These are phyloP conservation scores for Polietes domitor DNA, from an alignment of 2,888 invertebrate species.

Conservation along the genomic window DNA sequence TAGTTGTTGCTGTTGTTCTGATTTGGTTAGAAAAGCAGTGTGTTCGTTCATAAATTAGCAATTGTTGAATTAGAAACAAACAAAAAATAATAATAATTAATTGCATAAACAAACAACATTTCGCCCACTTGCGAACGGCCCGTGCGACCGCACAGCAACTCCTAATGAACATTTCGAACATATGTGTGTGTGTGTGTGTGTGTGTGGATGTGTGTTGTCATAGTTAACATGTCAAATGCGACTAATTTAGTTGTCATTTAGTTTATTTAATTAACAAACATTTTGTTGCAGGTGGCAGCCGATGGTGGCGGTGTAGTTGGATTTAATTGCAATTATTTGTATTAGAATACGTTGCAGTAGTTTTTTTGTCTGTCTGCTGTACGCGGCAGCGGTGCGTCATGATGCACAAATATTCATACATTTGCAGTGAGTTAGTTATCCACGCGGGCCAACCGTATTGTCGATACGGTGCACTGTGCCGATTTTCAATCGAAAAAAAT, in stretches of 20 bases:
- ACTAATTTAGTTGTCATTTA: conserved; percentile 73
- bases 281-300: conserved; percentile 56
- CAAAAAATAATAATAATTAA: conserved; percentile 21
- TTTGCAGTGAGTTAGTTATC: too few species aligned
- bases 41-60: conserved; percentile 10
- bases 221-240: conserved; percentile 71
- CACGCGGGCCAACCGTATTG: background rate
- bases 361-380: conserved; percentile 53
- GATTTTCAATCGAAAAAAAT: too few species aligned
- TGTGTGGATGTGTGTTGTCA: conserved; percentile 18
- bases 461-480: conserved; percentile 7
- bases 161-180: background rate
- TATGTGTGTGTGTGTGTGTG: background rate
- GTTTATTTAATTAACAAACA: conserved; percentile 69
- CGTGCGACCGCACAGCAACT: background rate
- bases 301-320: conserved; percentile 57
- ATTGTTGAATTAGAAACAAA: conserved; percentile 23
- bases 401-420: background rate
- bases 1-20: background rate
- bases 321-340: conserved; percentile 47
- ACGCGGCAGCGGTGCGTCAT: conserved; percentile 22
- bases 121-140: conserved; percentile 31
- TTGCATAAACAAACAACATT: conserved; percentile 18
- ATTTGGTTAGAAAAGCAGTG: background rate
- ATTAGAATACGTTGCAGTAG: conserved; percentile 57